Conservation (phyloP, 2,888 invertebrate species). For the Troides helena region DNA sequence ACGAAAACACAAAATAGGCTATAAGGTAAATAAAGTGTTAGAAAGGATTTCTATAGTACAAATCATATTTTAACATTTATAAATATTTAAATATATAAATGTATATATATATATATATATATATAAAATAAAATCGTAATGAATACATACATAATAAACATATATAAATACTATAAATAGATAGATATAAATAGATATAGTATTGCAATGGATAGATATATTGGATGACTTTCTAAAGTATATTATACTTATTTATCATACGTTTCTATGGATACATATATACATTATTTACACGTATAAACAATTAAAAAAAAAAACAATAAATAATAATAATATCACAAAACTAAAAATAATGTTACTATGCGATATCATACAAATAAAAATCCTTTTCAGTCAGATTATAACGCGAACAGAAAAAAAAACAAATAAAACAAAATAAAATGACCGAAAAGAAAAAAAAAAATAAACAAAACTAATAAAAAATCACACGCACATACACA, state of each 20-base stretch:
- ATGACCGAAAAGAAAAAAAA: constrained; percentile 61
- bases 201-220: background rate
- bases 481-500: constrained; percentile 37
- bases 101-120: too few species aligned
- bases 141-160: background rate
- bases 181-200: background rate
- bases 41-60: constrained; percentile 15
- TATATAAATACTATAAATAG: background rate
- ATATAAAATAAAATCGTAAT: background rate
- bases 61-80: background rate
- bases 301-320: constrained; percentile 25
- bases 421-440: constrained; percentile 43
- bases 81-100: too few species aligned
- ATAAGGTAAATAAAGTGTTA: background rate
- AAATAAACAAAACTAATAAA: constrained; percentile 36
- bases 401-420: constrained; percentile 32
- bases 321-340: constrained; percentile 34
- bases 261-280: background rate
- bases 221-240: background rate
- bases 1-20: background rate
- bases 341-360: constrained; percentile 35
- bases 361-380: constrained; percentile 37
- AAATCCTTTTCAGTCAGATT: constrained; percentile 66
- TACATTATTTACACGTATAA: constrained; percentile 7
- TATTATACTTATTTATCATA: background rate